Evolutionary conservation across 37 sponge, comb jelly and placozoan species (phyloP).

Genomic region (Hexactinellida sp.): DNA sequence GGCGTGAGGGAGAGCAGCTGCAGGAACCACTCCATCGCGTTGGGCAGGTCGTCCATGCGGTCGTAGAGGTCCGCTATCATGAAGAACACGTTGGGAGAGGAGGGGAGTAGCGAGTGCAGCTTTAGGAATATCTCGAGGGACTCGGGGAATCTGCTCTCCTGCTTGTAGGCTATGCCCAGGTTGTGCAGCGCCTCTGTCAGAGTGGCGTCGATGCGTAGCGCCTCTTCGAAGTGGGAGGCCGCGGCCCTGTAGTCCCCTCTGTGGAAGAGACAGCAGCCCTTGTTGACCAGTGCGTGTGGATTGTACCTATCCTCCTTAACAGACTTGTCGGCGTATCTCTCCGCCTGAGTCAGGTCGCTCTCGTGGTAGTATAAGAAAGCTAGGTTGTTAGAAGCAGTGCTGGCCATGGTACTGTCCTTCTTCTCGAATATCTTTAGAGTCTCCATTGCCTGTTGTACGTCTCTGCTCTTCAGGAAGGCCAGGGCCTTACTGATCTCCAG

Average conservation of each 20-base stretch:
- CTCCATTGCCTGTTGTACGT: slow-evolving; percentile 79
- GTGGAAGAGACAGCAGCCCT: slow-evolving; percentile 65
- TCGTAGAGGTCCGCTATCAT: slow-evolving; percentile 82
- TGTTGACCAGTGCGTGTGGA: slow-evolving; percentile 81
- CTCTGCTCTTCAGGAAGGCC: slow-evolving; percentile 71
- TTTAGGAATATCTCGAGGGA: slow-evolving; percentile 75
- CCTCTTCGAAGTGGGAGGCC: slow-evolving; percentile 71
- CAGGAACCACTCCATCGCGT: slow-evolving; percentile 73
- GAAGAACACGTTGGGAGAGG: slow-evolving; percentile 65
- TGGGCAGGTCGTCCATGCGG: slow-evolving; percentile 41
- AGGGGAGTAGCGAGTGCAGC: slow-evolving; percentile 68
- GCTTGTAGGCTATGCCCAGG: slow-evolving; percentile 76
- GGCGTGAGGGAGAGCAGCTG: slow-evolving; percentile 83
- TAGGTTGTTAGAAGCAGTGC: slow-evolving; percentile 87
- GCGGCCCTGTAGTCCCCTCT: slow-evolving; percentile 54
- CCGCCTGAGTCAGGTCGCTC: slow-evolving; percentile 58
- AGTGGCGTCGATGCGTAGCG: slow-evolving; percentile 71
- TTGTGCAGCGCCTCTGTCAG: slow-evolving; percentile 82
- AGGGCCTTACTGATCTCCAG: slow-evolving; percentile 89
- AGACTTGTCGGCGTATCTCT: slow-evolving; percentile 77
- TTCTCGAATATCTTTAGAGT: slow-evolving; percentile 79
- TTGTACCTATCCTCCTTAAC: slow-evolving; percentile 74
- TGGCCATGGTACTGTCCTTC: slow-evolving; percentile 87
- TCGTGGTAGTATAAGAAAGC: slow-evolving; percentile 80
- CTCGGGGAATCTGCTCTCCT: slow-evolving; percentile 25